Conservation (phyloP, 2,113 vertebrate genomes). For the Campylomormyrus numenius region DNA sequence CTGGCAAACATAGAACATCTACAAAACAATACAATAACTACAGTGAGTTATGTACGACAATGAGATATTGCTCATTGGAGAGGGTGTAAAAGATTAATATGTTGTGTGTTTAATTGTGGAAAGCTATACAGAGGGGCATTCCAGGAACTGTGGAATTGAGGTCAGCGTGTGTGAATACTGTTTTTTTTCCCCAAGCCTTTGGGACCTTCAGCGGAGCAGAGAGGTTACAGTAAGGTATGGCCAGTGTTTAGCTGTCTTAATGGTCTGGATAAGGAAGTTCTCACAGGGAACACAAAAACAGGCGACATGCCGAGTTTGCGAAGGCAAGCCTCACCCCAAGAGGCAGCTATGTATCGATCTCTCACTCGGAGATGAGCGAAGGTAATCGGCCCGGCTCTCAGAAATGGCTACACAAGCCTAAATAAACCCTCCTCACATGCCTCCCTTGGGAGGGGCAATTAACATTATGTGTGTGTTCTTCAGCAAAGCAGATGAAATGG, state of each 20-base stretch:
- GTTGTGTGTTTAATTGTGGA: not conserved
- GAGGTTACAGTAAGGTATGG: not conserved
- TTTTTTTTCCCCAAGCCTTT: not conserved
- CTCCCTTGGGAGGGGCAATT: not conserved
- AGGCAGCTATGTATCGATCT: not conserved
- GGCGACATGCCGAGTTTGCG: not conserved
- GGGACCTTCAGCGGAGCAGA: not conserved
- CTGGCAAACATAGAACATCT: not conserved
- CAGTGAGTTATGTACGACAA: not conserved
- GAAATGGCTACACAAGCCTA: not conserved
- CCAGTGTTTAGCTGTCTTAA: conserved; percentile 3
- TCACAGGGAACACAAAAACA: not conserved
- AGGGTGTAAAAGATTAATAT: not conserved
- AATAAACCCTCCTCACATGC: not conserved
- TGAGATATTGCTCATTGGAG: not conserved
- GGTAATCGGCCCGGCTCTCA: not conserved
- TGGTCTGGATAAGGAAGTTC: not conserved
- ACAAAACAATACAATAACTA: not conserved
- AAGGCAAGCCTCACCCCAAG: not conserved
- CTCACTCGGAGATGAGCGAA: not conserved
- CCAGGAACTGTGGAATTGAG: not conserved
- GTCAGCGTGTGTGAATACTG: not conserved
- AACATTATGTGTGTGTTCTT: not conserved
- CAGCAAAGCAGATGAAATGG: not conserved
- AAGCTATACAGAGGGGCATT: not conserved